Evolutionary conservation across 2,888 invertebrate species (phyloP).

Genomic region (Apamea crenata): DNA sequence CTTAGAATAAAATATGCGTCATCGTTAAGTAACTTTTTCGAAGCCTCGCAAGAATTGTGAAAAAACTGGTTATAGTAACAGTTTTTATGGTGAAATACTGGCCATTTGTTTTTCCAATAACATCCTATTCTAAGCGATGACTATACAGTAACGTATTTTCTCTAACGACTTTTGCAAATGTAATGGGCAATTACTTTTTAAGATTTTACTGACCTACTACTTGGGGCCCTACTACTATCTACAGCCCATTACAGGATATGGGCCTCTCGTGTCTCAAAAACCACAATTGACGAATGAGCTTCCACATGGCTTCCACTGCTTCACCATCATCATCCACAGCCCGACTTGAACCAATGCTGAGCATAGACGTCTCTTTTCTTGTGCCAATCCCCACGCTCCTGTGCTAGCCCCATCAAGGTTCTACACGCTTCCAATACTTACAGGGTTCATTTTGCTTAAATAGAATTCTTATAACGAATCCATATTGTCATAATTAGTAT

Average conservation of each 20-base stretch:
- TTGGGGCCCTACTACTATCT: background rate
- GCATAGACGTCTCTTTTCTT: no score
- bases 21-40: background rate
- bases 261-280: no score
- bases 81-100: slow-evolving; percentile 26
- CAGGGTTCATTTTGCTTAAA: background rate
- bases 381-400: no score
- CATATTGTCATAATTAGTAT: background rate
- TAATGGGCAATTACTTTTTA: background rate
- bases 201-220: background rate
- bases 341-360: no score
- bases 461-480: background rate
- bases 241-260: background rate
- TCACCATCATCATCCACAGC: no score
- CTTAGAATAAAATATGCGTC: slow-evolving; percentile 17
- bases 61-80: slow-evolving; percentile 38
- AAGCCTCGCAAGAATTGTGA: slow-evolving; percentile 8
- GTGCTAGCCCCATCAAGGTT: no score
- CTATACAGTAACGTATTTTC: slow-evolving; percentile 21
- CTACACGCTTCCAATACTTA: no score
- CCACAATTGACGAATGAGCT: background rate
- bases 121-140: slow-evolving; percentile 27
- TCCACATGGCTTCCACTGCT: background rate
- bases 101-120: slow-evolving; percentile 7
- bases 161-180: slow-evolving; percentile 28